Conservation (phyloP, 2,797 vertebrate genomes). For the Neomorphus geoffroyi region DNA sequence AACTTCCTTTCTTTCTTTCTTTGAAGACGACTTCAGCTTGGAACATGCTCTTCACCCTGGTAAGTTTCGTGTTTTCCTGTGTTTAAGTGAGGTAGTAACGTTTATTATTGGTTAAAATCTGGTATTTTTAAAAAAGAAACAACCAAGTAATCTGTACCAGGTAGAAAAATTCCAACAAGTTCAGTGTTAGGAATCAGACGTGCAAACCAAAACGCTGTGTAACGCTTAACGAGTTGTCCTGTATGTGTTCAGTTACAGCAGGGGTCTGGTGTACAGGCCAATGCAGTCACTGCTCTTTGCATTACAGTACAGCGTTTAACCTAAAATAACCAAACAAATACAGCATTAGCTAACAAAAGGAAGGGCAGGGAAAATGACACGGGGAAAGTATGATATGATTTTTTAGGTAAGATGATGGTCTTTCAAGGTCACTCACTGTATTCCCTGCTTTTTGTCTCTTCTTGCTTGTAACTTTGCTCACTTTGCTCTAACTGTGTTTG, state of each 20-base stretch:
- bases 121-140: neutral
- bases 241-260: neutral
- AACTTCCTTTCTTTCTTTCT: neutral
- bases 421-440: neutral
- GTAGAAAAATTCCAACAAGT: neutral
- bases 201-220: neutral
- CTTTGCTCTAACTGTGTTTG: neutral
- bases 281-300: neutral
- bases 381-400: neutral
- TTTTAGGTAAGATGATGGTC: neutral
- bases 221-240: neutral
- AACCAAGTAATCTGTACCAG: neutral
- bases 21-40: neutral
- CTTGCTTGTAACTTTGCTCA: neutral
- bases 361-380: neutral
- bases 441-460: neutral
- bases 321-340: neutral
- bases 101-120: neutral
- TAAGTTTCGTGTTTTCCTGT: neutral
- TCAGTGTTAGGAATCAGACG: neutral
- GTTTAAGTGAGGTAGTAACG: neutral
- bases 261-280: neutral
- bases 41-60: neutral
- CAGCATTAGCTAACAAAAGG: neutral
- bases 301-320: neutral